Base-by-base conservation (phyloP, 2,888 invertebrate species). In the Ichneumoninae sp. region DNA sequence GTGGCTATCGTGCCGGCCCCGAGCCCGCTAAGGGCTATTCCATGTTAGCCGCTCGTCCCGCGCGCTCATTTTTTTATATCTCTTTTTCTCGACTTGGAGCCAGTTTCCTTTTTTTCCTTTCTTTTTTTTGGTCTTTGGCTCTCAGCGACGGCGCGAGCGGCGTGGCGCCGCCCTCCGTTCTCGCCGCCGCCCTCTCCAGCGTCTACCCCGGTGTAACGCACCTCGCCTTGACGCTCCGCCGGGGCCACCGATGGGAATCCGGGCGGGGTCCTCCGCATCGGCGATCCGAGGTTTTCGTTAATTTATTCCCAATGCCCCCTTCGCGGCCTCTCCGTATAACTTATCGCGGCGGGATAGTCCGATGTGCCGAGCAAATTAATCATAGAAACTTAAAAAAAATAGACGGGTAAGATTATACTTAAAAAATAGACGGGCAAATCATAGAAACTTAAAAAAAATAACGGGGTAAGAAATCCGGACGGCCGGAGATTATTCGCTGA, bases 1-100 rank as follows among this genome's bases (percentile, higher is more conserved):
- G 91, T 89, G 91, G 91, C 93, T 93, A 93, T 93, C 93, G 91
- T 89, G 89, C 90, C 90, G 90, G 91, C 86, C 83, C 84, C 83
- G 84, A 89, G 87, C 82, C 82, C 87, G 87, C 93, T 93, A 93
- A 93, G 93, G 93, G 93, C 92, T 92, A 93, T 93, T 93, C 91
- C 93, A 93, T 93, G 93, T 93, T 93, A 92, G 91, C 91, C 90
- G 91, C 89, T 92, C 92, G 92, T 91, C 86, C 89, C 87, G 82
- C 82, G 87, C 87, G 90, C 89, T 89, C 89, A 91, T 91, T 91
- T 89, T 91, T 89, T 86, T 86, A 87, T 86, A 83, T 78, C 70
- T 68, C 80, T 78, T 82, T 78, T 50, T 74, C 54, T 47, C 22
- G 44, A 66, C 57, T 70, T 40, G 19, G 72, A 69, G 52, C 79